Evolutionary conservation across 2,797 vertebrate species (phyloP), one percentile per base, ranked within the genome.

Genomic region (Pygocentrus nattereri): DNA sequence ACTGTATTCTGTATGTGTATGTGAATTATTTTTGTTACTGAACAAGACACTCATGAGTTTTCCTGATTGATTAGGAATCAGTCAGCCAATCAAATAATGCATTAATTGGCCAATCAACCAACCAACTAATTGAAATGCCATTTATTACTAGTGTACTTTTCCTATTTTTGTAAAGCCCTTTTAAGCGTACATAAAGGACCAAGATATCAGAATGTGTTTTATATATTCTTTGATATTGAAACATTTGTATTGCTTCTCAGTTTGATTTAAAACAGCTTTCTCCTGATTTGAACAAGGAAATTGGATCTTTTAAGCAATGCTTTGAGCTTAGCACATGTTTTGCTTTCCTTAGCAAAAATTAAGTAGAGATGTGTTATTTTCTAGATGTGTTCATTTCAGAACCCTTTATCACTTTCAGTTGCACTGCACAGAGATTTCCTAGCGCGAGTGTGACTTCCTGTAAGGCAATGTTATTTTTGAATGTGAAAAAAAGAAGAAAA

Each of bases 361-460:
- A 27, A 50, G 23, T 13, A 49, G 38, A 47, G 19, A 44, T 19
- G 8, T 25, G 15, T 21, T 81, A 34, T 81, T 34, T 49, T 59
- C 6, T 72, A 30, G 74, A 25, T 61, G 21, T 74, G 38, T 59
- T 23, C 11, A 49, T 73, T 65, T 73, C 61, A 12, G 61, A 78
- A 49, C 10, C 2, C 27, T 58, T 77, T 49, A 77, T 78, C 76
- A 82, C 62, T 82, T 82, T 82, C 75, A 74, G 69, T 82, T 74
- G 27, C 81, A 73, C 47, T 82, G 74, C 49, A 73, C 1, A 34
- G 31, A 78, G 44, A 34, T 82, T 82, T 78, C 69, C 67, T 58
- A 49, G 3, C 19, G 4, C 25, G 8, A 41, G 69, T 27, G 70
- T 78, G 61, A 78, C 62, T 74, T 82, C 81, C 81, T 82, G 81